phyloP scores from a whole-genome alignment of 2,888 invertebrate species.

The Drosophila neutralis region DNA sequence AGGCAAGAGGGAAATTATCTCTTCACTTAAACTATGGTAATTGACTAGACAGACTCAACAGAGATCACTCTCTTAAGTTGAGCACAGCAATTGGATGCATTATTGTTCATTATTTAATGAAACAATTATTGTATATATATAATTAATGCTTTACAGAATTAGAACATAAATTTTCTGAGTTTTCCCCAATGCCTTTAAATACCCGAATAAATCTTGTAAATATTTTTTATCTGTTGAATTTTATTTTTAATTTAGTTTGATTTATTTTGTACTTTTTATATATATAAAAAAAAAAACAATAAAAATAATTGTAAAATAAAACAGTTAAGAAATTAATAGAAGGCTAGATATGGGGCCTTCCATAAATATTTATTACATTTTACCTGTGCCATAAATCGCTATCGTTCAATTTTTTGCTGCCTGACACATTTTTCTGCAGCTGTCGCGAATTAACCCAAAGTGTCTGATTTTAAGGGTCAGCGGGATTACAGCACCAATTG shows the following conservation, averaged over 20 bases:
- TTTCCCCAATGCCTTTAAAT: neutral
- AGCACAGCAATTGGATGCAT: neutral
- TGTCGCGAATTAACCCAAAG: constrained; percentile 36
- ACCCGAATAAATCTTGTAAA: neutral
- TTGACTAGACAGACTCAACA: neutral
- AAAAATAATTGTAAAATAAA: neutral
- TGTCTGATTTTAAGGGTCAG: constrained; percentile 12
- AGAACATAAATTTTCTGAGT: neutral
- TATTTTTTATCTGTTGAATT: neutral
- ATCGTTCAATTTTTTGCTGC: constrained; percentile 6
- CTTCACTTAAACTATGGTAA: neutral
- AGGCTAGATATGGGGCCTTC: neutral
- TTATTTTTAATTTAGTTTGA: neutral
- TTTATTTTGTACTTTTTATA: neutral
- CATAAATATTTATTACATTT: neutral
- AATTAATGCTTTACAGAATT: neutral
- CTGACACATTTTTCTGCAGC: constrained; percentile 30
- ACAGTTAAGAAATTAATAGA: neutral
- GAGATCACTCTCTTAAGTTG: neutral
- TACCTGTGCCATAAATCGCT: constrained; percentile 26
- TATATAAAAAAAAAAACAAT: neutral
- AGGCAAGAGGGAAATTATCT: neutral
- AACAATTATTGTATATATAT: neutral
- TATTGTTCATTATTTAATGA: neutral
- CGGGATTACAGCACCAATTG: constrained; percentile 40